These are phyloP conservation scores for Operophtera brumata DNA, from an alignment of 2,888 invertebrate species.

Conservation along the genomic window DNA sequence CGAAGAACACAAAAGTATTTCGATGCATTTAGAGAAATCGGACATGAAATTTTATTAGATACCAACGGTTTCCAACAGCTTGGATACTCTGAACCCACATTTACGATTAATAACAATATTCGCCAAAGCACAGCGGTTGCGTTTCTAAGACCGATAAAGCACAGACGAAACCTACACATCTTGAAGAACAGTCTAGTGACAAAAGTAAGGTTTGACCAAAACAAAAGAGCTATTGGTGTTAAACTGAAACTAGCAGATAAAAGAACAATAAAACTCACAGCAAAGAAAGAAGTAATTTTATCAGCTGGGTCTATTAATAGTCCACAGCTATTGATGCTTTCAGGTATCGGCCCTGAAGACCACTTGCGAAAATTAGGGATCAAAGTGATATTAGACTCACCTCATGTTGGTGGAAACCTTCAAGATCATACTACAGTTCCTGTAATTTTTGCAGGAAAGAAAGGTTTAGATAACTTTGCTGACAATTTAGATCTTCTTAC, in stretches of 20 bases:
- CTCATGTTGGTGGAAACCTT: neutral
- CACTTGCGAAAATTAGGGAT: neutral
- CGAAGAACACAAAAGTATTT: constrained; percentile 23
- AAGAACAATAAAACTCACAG: constrained; percentile 20
- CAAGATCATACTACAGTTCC: neutral
- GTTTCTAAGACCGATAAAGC: constrained; percentile 74
- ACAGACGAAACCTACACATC: constrained; percentile 41
- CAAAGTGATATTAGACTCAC: neutral
- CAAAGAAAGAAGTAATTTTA: constrained; percentile 19
- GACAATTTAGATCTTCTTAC: constrained; percentile 30
- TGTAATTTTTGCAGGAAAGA: neutral
- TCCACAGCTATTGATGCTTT: constrained; percentile 60
- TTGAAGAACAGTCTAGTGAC: constrained; percentile 63
- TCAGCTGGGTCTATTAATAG: constrained; percentile 59
- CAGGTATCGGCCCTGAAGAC: constrained; percentile 43
- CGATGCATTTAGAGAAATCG: constrained; percentile 55
- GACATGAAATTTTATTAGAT: constrained; percentile 45
- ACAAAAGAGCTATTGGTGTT: constrained; percentile 55
- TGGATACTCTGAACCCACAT: constrained; percentile 14
- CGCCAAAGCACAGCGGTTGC: constrained; percentile 87
- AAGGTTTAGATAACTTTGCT: constrained; percentile 32
- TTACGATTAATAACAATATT: constrained; percentile 82
- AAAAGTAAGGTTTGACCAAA: constrained; percentile 62
- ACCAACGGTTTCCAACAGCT: constrained; percentile 44
- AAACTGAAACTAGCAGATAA: constrained; percentile 47